Evolutionary conservation across 92 coral and sea anemone species (phyloP), one percentile per base, ranked within the genome.

Genomic region (Parazoanthus atlanticus): DNA sequence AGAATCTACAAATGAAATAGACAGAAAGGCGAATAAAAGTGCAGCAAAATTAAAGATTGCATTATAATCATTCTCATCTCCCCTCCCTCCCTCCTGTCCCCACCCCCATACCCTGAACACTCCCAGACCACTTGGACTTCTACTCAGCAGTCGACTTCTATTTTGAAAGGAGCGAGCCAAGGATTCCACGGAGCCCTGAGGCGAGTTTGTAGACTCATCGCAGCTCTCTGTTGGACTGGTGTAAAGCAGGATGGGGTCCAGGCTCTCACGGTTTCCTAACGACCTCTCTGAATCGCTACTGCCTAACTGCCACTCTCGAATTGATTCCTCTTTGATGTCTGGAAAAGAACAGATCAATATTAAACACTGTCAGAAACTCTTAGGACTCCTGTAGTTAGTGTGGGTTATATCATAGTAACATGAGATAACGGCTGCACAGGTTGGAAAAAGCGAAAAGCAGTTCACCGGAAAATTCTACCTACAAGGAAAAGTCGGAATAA

Each of bases 101-200:
- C 28, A 0, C 69, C 69, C 69, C n/a, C 96, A 79, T 85, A 97
- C 99, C 90, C 94, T 89, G 64, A 97, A 93, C 34, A 95, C 95
- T 81, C 85, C 82, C 17, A 94, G 97, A 36, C 96, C 96, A 78
- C 91, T 86, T 5, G 99, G 99, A 81, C 99, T 97, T 61, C 90
- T 86, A 86, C 99, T 97, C 47, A 97, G 91, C 74, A 95, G 91
- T 76, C 99, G 91, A 58, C 92, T 95, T 75, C 99, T 94, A 86
- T 88, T 89, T 76, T 85, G 91, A 72, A 86, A 90, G 15, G 93
- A 85, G 78, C 79, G 79, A 34, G 82, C 79, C 56, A 91, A 91
- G 34, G 97, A 94, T 28, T 90, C 96, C 47, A 74, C 78, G n/a
- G 92, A 93, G 31, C 90, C 91, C 73, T 76, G 82, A 25, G 94